Evolutionary conservation across 2,797 vertebrate genomes (phyloP).

Genomic region (Falco naumanni): DNA sequence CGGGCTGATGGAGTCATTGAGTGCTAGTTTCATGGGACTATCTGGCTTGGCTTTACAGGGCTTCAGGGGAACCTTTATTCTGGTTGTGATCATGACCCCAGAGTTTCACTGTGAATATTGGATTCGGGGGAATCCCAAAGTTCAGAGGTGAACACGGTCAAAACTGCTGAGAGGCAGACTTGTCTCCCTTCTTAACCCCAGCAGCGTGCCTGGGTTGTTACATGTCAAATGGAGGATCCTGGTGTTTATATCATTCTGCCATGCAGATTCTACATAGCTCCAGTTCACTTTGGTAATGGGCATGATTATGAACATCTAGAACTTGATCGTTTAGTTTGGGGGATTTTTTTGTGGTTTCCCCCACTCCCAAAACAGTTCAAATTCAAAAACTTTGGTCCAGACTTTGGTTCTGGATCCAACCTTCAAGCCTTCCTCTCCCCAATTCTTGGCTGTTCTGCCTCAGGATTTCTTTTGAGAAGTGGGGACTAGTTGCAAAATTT

Average conservation of each 20-base stretch:
- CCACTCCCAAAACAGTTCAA: background rate
- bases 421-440: background rate
- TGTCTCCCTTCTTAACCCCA: background rate
- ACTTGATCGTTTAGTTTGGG: background rate
- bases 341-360: background rate
- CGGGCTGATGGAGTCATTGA: background rate
- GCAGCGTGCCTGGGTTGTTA: background rate
- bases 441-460: slow-evolving; percentile 26
- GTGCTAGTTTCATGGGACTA: background rate
- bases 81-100: background rate
- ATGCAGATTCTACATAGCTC: slow-evolving; percentile 1
- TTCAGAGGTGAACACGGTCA: slow-evolving; percentile 42
- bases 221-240: background rate
- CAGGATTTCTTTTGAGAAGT: slow-evolving; percentile 19
- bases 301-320: background rate
- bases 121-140: slow-evolving; percentile 46
- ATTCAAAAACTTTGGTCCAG: background rate
- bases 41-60: slow-evolving; percentile 20
- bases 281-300: background rate
- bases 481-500: slow-evolving; percentile 34
- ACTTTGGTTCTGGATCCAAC: background rate
- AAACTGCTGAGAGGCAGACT: background rate
- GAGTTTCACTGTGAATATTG: slow-evolving; percentile 38
- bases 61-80: background rate
- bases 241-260: background rate